These are phyloP conservation scores for Caradrina clavipalpis DNA, from an alignment of 2,888 invertebrate species.

Conservation along the genomic window DNA sequence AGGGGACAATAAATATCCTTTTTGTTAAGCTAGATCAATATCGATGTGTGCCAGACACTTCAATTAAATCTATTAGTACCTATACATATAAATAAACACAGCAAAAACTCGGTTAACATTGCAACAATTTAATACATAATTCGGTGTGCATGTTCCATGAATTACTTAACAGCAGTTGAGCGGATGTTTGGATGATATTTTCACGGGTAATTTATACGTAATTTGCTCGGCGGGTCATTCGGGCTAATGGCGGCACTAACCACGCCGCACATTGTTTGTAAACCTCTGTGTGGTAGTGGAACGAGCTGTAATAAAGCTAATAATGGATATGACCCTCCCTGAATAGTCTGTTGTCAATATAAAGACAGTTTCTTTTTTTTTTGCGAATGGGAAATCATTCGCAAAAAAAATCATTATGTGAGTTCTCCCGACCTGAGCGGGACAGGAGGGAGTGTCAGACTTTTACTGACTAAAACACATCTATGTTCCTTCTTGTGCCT, in stretches of 20 bases:
- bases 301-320: slow-evolving; percentile 1
- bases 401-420: no score
- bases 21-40: no score
- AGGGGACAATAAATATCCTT: no score
- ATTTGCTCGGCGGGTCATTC: slow-evolving; percentile 23
- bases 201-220: slow-evolving; percentile 26
- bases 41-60: no score
- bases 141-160: slow-evolving; percentile 6
- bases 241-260: slow-evolving; percentile 21
- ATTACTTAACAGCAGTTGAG: slow-evolving; percentile 9
- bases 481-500: no score
- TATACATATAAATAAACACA: neutral
- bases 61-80: no score
- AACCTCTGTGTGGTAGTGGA: slow-evolving; percentile 5
- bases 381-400: no score
- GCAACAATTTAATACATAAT: slow-evolving; percentile 1
- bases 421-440: no score
- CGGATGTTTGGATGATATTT: slow-evolving; percentile 37
- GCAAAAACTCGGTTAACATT: neutral
- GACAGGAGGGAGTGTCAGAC: no score
- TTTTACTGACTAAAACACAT: no score
- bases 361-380: no score
- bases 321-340: neutral
- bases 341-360: no score
- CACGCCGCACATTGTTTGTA: slow-evolving; percentile 15